phyloP scores from a whole-genome alignment of 2,113 vertebrate species.

The Oryctolagus cuniculus region mOryCun1.1 NC_091435.1:105335501-105336000 shows the following conservation, averaged over 20 bases:
- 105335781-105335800: background rate
- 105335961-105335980: background rate
- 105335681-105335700: background rate
- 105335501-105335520: background rate
- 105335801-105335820: slow-evolving; percentile 20
- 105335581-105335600: background rate
- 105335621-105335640: background rate
- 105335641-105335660: background rate
- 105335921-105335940: slow-evolving; percentile 38
- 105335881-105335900: slow-evolving; percentile 45
- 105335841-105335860: slow-evolving; percentile 60
- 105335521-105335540: background rate
- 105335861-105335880: slow-evolving; percentile 55
- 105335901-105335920: slow-evolving; percentile 54
- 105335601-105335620: background rate
- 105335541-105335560: background rate
- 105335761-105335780: slow-evolving; percentile 23
- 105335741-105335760: slow-evolving; percentile 44
- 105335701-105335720: background rate
- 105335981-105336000: background rate
- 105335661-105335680: background rate
- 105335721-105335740: slow-evolving; percentile 29
- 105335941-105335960: background rate
- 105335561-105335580: background rate
- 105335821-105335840: slow-evolving; percentile 71